Conservation (phyloP, 1,140 invertebrate species). For the Drosophila carrolli region DNA sequence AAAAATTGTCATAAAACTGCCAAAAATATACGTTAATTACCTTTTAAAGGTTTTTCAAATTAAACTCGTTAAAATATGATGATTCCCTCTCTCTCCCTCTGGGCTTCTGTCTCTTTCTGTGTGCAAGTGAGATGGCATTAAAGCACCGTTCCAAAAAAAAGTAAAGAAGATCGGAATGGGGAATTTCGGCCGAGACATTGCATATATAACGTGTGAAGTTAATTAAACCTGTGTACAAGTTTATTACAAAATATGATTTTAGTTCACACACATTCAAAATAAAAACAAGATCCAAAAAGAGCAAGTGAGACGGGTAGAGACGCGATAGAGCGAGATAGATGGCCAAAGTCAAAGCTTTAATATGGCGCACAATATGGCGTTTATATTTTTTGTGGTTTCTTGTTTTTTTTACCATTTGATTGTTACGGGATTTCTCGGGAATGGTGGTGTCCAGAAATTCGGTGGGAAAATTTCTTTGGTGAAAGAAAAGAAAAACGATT, state of each 20-base stretch:
- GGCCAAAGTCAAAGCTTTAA: constrained; percentile 19
- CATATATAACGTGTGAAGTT: constrained; percentile 76
- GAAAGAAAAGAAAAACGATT: constrained; percentile 8
- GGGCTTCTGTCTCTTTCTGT: constrained; percentile 3
- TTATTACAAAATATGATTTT: constrained; percentile 82
- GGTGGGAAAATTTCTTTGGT: constrained; percentile 23
- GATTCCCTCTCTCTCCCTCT: constrained; percentile 5
- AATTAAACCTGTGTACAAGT: constrained; percentile 77
- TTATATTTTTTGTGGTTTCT: constrained; percentile 12
- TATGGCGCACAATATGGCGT: constrained; percentile 35
- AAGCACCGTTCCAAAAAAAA: constrained; percentile 46
- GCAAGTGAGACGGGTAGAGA: not conserved
- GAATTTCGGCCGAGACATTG: constrained; percentile 6
- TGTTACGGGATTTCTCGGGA: constrained; percentile 20
- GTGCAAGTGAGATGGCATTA: constrained; percentile 24
- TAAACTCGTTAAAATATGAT: constrained; percentile 82
- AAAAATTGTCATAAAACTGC: constrained; percentile 77
- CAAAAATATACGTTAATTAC: constrained; percentile 83
- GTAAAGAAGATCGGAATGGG: constrained; percentile 20
- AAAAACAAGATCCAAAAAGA: not conserved
- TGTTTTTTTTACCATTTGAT: constrained; percentile 13
- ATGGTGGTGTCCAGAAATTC: not conserved
- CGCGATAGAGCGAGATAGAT: constrained; percentile 6
- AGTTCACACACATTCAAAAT: constrained; percentile 57
- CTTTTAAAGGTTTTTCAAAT: constrained; percentile 83